phyloP scores from a whole-genome alignment of 2,888 invertebrate species.

The Kuschelorhynchus macadamiae region DNA sequence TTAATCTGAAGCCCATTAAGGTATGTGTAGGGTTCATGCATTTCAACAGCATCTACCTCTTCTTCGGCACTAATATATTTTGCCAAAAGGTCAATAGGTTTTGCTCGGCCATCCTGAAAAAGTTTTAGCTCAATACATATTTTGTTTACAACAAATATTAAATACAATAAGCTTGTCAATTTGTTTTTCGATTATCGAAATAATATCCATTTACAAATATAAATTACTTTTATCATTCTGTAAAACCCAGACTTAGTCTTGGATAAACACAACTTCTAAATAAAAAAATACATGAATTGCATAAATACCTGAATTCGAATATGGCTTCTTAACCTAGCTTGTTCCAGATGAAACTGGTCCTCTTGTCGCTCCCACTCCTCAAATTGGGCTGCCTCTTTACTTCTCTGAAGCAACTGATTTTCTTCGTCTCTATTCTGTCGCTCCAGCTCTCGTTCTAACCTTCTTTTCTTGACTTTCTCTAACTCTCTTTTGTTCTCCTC shows the following conservation, averaged over 20 bases:
- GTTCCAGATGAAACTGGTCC: conserved; percentile 97
- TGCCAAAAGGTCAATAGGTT: conserved; percentile 97
- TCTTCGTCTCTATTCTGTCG: conserved; percentile 87
- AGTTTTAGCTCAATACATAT: too few relatives aligned
- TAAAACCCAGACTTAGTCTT: too few relatives aligned
- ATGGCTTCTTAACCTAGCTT: conserved; percentile 88
- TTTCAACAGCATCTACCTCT: conserved; percentile 92
- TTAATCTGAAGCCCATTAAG: conserved; percentile 90
- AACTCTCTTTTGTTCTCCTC: conserved; percentile 92
- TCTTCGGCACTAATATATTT: conserved; percentile 94
- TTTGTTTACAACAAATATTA: too few relatives aligned
- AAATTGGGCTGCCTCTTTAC: conserved; percentile 91
- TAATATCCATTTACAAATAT: too few relatives aligned
- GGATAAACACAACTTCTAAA: too few relatives aligned
- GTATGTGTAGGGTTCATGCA: conserved; percentile 98
- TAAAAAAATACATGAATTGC: too few relatives aligned
- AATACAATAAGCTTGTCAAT: too few relatives aligned
- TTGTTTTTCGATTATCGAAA: too few relatives aligned
- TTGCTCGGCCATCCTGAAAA: conserved; percentile 72
- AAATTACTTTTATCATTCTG: too few relatives aligned
- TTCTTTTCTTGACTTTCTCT: conserved; percentile 94
- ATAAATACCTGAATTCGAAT: conserved; percentile 91
- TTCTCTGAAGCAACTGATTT: conserved; percentile 86
- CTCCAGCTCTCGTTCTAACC: conserved; percentile 90
- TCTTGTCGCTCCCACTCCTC: conserved; percentile 97